phyloP scores from a whole-genome alignment of 2,113 vertebrate genomes.

The Osmerus mordax region DNA sequence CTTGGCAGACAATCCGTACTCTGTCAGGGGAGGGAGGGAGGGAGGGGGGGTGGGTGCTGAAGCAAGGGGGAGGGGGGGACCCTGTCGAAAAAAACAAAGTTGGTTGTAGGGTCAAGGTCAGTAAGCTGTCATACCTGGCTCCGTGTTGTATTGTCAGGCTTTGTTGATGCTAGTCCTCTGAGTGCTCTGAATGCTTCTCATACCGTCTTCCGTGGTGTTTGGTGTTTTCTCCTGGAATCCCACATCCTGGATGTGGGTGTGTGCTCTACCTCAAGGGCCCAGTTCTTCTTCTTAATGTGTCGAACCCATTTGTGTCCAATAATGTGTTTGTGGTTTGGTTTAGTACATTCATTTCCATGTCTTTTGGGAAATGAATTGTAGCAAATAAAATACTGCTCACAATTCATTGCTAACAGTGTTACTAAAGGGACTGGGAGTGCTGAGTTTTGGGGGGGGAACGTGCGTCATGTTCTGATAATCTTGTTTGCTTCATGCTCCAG shows the following conservation, averaged over 20 bases:
- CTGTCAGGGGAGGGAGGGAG: conserved; percentile 16
- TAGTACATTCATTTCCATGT: conserved; percentile 28
- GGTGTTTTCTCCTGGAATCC: too few relatives aligned
- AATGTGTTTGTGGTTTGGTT: conserved; percentile 19
- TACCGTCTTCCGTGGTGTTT: too few relatives aligned
- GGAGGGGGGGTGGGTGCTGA: not conserved
- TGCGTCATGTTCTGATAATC: conserved; percentile 31
- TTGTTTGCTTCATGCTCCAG: conserved; percentile 45
- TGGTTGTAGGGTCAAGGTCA: too few relatives aligned
- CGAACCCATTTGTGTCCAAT: conserved; percentile 35
- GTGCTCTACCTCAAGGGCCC: not conserved
- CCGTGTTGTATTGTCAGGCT: too few relatives aligned
- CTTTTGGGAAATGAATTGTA: conserved; percentile 16
- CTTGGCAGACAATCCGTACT: conserved; percentile 27
- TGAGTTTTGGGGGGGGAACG: conserved; percentile 10
- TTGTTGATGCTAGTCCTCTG: too few relatives aligned
- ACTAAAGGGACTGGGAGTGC: too few relatives aligned
- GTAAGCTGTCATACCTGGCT: too few relatives aligned
- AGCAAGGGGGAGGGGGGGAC: conserved; percentile 7
- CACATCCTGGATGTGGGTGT: too few relatives aligned
- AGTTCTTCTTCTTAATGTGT: conserved; percentile 28
- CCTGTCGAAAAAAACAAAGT: not conserved
- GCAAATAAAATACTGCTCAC: too few relatives aligned
- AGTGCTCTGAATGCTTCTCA: too few relatives aligned
- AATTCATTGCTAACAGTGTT: conserved; percentile 6